These are phyloP conservation scores for Trissolcus basalis DNA, from an alignment of 1,140 invertebrate genomes.

Conservation along the genomic window DNA sequence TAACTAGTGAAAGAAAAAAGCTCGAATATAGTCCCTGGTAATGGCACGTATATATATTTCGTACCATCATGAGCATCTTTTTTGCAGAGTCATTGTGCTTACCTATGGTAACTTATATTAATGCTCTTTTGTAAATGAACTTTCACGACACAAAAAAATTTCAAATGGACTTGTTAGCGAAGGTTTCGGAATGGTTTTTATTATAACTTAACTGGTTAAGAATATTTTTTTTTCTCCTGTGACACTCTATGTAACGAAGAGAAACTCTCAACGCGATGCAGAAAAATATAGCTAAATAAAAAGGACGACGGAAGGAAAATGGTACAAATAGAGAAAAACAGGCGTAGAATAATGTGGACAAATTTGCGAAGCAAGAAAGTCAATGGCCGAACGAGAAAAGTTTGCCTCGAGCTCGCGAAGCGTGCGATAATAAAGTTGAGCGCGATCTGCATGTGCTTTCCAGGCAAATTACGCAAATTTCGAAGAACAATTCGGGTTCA, in stretches of 20 bases:
- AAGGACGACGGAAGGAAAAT: conserved; percentile 8
- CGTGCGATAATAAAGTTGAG: conserved; percentile 5
- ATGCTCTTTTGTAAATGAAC: conserved; percentile 23
- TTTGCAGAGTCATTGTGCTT: conserved; percentile 20
- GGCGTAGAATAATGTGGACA: not conserved
- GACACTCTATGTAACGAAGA: conserved; percentile 21
- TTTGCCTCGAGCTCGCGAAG: conserved; percentile 4
- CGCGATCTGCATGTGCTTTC: conserved; percentile 28
- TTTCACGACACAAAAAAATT: conserved; percentile 21
- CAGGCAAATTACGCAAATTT: conserved; percentile 18
- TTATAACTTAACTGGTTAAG: conserved; percentile 16
- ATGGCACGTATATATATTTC: conserved; percentile 31
- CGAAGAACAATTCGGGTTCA: conserved; percentile 13
- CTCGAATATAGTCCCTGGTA: conserved; percentile 27
- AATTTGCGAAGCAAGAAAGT: conserved; percentile 17
- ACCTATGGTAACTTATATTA: conserved; percentile 43
- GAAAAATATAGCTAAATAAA: conserved; percentile 3
- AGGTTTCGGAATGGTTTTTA: conserved; percentile 23
- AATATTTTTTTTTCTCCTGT: conserved; percentile 15
- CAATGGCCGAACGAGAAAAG: conserved; percentile 22
- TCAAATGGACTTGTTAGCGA: conserved; percentile 23
- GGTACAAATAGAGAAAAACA: conserved; percentile 7
- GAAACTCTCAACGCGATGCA: conserved; percentile 15
- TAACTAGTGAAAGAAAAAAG: conserved; percentile 54
- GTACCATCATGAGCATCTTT: conserved; percentile 43